These are phyloP conservation scores for Anthophora plumipes DNA, from an alignment of 2,888 invertebrate species.

Conservation along the genomic window DNA sequence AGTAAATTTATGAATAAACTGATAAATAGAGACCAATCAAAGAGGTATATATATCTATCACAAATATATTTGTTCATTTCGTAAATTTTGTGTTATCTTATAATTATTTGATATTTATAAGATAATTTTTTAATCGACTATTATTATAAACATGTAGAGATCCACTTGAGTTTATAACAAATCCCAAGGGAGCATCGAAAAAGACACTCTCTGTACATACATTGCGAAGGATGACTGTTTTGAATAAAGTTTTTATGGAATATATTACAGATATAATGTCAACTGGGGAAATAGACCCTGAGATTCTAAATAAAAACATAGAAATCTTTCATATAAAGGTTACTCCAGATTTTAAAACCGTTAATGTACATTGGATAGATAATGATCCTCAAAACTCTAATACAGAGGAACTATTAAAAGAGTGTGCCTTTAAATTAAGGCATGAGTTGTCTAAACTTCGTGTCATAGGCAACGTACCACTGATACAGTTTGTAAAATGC, in stretches of 20 bases:
- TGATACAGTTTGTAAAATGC: slow-evolving; percentile 90
- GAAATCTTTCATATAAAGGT: slow-evolving; percentile 91
- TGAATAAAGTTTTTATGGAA: slow-evolving; percentile 93
- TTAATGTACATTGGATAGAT: slow-evolving; percentile 91
- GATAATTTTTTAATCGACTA: neutral
- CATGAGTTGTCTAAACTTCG: slow-evolving; percentile 90
- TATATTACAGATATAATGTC: slow-evolving; percentile 92
- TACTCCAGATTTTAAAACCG: slow-evolving; percentile 87
- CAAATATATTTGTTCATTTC: neutral
- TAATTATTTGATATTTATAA: neutral
- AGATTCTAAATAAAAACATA: slow-evolving; percentile 88
- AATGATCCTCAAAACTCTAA: neutral
- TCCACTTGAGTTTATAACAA: neutral
- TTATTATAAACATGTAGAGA: slow-evolving; percentile 4
- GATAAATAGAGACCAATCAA: neutral
- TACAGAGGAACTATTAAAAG: slow-evolving; percentile 85
- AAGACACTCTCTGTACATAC: slow-evolving; percentile 84
- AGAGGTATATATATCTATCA: slow-evolving; percentile 21
- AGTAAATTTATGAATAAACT: slow-evolving; percentile 44
- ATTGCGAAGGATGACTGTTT: slow-evolving; percentile 87
- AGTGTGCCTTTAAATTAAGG: slow-evolving; percentile 87
- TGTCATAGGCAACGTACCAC: slow-evolving; percentile 91
- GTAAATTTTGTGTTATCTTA: neutral
- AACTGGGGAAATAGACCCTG: slow-evolving; percentile 87
- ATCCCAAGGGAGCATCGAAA: neutral